These are phyloP conservation scores for Perodicticus potto DNA, from an alignment of 2,797 vertebrate genomes.

Conservation along the genomic window DNA sequence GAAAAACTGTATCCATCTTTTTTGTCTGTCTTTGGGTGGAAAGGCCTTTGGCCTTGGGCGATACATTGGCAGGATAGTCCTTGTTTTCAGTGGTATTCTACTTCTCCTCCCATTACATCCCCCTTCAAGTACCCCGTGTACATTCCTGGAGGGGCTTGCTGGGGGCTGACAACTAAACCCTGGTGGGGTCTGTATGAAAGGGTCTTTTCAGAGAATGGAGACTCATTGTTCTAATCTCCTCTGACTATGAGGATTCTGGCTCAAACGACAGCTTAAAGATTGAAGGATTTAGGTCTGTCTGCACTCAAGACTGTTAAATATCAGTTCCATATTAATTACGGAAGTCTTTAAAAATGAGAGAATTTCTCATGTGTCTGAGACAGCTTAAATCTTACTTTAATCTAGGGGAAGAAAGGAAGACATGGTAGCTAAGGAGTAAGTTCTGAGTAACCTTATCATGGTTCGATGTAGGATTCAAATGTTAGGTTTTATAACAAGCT, in stretches of 20 bases:
- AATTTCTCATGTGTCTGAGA: constrained; percentile 43
- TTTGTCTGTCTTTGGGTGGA: background rate
- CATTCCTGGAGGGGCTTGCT: background rate
- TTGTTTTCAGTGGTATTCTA: background rate
- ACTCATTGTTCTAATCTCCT: constrained; percentile 4
- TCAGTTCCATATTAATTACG: constrained; percentile 55
- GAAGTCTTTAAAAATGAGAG: constrained; percentile 65
- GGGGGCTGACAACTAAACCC: background rate
- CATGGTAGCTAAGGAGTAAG: background rate
- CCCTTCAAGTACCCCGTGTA: background rate
- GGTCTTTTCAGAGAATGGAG: constrained; percentile 43
- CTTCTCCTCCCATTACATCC: background rate
- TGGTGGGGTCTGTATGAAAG: background rate
- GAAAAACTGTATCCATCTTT: background rate
- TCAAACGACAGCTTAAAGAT: constrained; percentile 17
- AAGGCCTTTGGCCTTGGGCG: background rate
- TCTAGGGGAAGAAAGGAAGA: constrained; percentile 12
- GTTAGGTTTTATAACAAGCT: background rate
- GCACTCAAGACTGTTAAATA: constrained; percentile 51
- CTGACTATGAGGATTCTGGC: background rate
- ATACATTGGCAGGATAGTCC: background rate
- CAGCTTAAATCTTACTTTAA: constrained; percentile 29
- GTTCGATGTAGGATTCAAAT: background rate
- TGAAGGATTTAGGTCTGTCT: constrained; percentile 62
- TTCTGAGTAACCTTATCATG: constrained; percentile 3